Conservation (phyloP, 2,113 vertebrate species). For the Caranx ignobilis region DNA sequence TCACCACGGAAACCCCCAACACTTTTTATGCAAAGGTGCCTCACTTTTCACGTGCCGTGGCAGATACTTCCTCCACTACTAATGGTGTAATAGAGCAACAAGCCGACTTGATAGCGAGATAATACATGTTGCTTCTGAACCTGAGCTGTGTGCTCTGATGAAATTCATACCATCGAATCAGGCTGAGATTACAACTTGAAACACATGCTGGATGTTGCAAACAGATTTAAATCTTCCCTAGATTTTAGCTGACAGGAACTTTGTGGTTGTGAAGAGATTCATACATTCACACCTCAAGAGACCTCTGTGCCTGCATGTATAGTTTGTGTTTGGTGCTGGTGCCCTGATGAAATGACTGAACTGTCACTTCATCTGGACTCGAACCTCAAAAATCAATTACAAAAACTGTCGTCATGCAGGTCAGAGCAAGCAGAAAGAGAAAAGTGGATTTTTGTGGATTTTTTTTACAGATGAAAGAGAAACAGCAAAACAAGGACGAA, state of each 20-base stretch:
- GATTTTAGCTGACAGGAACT: not conserved
- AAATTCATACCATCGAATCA: not conserved
- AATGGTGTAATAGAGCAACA: slow-evolving; percentile 9
- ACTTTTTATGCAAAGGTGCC: slow-evolving; percentile 16
- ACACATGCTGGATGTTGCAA: not conserved
- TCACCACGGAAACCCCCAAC: slow-evolving; percentile 62
- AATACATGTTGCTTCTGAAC: slow-evolving; percentile 9
- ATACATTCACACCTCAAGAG: not conserved
- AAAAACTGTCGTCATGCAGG: too few species aligned
- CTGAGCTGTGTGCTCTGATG: slow-evolving; percentile 1
- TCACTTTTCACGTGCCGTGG: slow-evolving; percentile 24
- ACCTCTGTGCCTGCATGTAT: too few species aligned
- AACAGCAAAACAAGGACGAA: too few species aligned
- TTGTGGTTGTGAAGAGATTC: not conserved
- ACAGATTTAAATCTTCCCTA: not conserved
- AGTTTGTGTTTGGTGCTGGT: too few species aligned
- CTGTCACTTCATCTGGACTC: too few species aligned
- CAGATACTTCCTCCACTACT: slow-evolving; percentile 37
- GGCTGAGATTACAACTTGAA: not conserved
- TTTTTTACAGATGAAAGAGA: too few species aligned
- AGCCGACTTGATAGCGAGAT: slow-evolving; percentile 6
- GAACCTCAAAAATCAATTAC: too few species aligned
- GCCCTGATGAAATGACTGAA: too few species aligned
- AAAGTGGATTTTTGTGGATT: too few species aligned
- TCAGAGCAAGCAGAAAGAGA: too few species aligned